These are phyloP conservation scores for Poecilia picta DNA, from an alignment of 2,797 vertebrate species.

Conservation along the genomic window DNA sequence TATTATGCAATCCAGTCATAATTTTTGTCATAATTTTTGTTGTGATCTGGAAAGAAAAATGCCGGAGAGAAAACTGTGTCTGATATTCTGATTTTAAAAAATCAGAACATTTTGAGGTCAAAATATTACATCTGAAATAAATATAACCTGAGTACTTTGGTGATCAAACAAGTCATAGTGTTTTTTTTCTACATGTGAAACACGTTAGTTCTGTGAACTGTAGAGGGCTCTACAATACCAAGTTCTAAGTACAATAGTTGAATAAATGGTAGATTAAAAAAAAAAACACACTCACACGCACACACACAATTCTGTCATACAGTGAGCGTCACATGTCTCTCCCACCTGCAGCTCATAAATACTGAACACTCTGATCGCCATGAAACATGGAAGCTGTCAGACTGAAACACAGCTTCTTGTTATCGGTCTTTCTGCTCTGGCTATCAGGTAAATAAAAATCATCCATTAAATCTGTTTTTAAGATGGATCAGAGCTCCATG, in stretches of 20 bases:
- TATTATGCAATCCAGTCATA: neutral
- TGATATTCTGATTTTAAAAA: neutral
- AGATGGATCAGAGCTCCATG: neutral
- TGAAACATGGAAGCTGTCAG: neutral
- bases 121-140: neutral
- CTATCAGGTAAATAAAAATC: neutral
- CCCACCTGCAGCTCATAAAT: neutral
- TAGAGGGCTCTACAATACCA: neutral
- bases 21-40: no score
- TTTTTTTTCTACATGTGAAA: neutral
- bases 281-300: no score
- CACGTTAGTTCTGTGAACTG: neutral
- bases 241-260: neutral
- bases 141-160: neutral
- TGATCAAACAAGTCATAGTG: neutral
- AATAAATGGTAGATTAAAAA: neutral
- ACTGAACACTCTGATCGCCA: accelerated
- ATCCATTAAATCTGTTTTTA: neutral
- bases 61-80: neutral
- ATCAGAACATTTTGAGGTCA: neutral
- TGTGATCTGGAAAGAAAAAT: neutral
- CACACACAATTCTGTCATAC: no score
- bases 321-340: neutral
- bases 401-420: accelerated
- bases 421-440: neutral